phyloP scores from a whole-genome alignment of 2,113 vertebrate genomes.

The Xiphophorus maculatus region DNA sequence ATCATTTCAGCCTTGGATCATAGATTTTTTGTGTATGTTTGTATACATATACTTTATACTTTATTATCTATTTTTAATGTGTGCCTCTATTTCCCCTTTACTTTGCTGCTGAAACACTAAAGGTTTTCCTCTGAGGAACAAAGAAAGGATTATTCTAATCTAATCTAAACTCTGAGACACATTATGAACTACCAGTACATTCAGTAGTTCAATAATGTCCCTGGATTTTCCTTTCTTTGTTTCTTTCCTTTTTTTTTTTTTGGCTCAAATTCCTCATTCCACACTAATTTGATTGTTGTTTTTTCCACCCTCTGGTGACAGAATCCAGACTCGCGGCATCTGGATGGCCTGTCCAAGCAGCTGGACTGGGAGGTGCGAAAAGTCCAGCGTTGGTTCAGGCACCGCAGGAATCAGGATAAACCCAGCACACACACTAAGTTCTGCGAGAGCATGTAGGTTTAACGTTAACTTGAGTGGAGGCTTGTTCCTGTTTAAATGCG shows the following conservation, averaged over 20 bases:
- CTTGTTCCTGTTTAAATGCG: background rate
- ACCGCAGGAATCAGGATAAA: conserved; percentile 96
- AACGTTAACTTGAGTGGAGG: conserved; percentile 16
- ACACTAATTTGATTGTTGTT: background rate
- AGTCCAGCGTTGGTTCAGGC: conserved; percentile 96
- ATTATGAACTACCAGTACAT: background rate
- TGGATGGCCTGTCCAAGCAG: conserved; percentile 94
- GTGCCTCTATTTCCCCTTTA: background rate
- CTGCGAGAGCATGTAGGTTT: conserved; percentile 98
- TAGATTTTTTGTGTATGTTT: background rate
- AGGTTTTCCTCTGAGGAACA: background rate
- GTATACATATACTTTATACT: too few relatives aligned
- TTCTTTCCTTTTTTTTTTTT: background rate
- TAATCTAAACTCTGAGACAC: background rate
- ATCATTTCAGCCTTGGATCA: too few relatives aligned
- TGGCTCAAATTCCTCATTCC: background rate
- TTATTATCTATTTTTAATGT: background rate
- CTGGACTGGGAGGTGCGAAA: conserved; percentile 96
- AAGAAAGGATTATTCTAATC: background rate
- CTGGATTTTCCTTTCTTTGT: background rate
- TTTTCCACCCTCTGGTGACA: conserved; percentile 55
- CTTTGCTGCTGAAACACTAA: background rate
- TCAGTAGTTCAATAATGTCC: background rate
- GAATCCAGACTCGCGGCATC: conserved; percentile 89
- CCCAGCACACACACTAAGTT: conserved; percentile 94